Percentiles rank a stretch among this genome's conserved stretches.
phyloP scores from a whole-genome alignment of 2,113 vertebrate genomes.

The Muscicapa adusta region DNA sequence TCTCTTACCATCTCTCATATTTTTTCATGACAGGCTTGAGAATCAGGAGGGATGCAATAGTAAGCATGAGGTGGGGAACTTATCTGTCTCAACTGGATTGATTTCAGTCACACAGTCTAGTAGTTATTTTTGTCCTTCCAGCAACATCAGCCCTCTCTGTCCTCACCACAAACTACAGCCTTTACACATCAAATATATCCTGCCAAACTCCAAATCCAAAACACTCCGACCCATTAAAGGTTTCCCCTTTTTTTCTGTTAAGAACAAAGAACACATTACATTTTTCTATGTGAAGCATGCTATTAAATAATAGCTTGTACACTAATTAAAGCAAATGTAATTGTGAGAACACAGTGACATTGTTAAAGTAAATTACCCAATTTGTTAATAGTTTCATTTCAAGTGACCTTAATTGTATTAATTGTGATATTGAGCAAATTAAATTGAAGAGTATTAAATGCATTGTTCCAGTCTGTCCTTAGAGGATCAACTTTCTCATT shows the following conservation, averaged over 20 bases:
- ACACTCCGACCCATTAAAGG: conserved; percentile 46
- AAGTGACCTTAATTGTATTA: conserved; percentile 80
- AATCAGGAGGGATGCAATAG: not conserved
- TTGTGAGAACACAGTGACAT: conserved; percentile 77
- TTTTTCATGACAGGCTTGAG: not conserved
- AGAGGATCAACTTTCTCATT: conserved; percentile 67
- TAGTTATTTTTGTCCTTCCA: conserved; percentile 9
- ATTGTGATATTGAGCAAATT: conserved; percentile 76
- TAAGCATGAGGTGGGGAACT: not conserved
- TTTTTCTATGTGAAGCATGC: conserved; percentile 67
- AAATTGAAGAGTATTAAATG: conserved; percentile 77
- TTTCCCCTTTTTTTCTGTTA: conserved; percentile 54
- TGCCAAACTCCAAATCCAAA: not conserved
- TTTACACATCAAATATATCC: conserved; percentile 6
- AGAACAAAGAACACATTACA: conserved; percentile 66
- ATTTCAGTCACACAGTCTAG: not conserved
- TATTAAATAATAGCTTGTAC: conserved; percentile 77
- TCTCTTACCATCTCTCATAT: not conserved
- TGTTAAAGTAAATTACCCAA: conserved; percentile 77
- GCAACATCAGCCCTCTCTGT: not conserved
- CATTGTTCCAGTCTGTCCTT: conserved; percentile 71
- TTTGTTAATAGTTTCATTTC: conserved; percentile 78
- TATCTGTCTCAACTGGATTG: not conserved
- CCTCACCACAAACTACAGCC: not conserved
- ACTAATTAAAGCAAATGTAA: conserved; percentile 78